A percentile compares a stretch with the other conserved stretches of the same genome.
phyloP scores from a whole-genome alignment of 1,140 invertebrate genomes.

The Tribolium madens region DNA sequence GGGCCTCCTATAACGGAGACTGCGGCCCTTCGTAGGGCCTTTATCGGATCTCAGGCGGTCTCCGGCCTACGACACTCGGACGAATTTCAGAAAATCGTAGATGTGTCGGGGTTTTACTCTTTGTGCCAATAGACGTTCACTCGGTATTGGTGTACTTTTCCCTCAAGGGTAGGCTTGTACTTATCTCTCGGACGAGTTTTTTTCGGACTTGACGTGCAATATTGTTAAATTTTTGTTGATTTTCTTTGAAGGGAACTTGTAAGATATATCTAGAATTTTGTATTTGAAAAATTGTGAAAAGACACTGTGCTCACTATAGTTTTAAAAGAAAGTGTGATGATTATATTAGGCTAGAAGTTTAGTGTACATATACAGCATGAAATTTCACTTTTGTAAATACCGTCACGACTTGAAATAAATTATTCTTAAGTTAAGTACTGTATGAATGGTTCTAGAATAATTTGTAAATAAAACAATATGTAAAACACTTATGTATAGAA shows the following conservation, averaged over 20 bases:
- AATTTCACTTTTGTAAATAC: conserved; percentile 60
- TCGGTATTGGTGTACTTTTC: conserved; percentile 42
- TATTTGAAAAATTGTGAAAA: conserved; percentile 53
- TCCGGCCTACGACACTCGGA: conserved; percentile 60
- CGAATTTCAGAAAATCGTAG: conserved; percentile 46
- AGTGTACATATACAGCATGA: conserved; percentile 58
- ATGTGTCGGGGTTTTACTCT: conserved; percentile 50
- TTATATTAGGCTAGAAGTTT: conserved; percentile 58
- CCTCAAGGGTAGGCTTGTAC: conserved; percentile 16
- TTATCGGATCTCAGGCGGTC: conserved; percentile 63
- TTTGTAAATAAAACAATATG: conserved; percentile 39
- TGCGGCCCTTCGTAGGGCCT: conserved; percentile 64
- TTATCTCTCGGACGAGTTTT: conserved; percentile 14
- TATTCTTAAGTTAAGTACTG: conserved; percentile 48
- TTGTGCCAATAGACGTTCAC: conserved; percentile 57
- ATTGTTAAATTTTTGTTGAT: conserved; percentile 48
- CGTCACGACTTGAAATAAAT: conserved; percentile 49
- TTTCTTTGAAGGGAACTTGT: conserved; percentile 30
- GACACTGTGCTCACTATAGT: conserved; percentile 60
- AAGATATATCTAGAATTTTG: conserved; percentile 37
- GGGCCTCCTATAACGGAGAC: conserved; percentile 67
- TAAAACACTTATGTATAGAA: conserved; percentile 49
- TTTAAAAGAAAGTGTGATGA: conserved; percentile 61
- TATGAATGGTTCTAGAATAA: conserved; percentile 46
- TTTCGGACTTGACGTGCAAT: conserved; percentile 45